Evolutionary conservation across 1,140 invertebrate genomes (phyloP).

Genomic region (Antheraea mylitta): DNA sequence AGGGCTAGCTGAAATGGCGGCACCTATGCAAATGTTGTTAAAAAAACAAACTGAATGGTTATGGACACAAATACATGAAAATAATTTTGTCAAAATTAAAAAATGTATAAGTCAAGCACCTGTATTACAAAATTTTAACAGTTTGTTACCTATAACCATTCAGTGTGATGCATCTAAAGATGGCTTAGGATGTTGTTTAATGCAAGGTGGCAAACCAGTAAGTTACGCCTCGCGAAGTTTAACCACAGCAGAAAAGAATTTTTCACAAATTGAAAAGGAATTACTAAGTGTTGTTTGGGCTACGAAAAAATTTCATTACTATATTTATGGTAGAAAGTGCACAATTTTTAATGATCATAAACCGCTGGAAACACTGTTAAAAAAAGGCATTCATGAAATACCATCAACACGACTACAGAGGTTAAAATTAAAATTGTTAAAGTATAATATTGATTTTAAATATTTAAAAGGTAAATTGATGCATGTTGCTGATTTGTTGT

Average conservation of each 20-base stretch:
- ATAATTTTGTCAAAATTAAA: too few relatives aligned
- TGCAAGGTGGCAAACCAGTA: too few relatives aligned
- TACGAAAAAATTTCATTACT: conserved; percentile 10
- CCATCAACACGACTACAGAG: conserved; percentile 53
- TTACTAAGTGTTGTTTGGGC: conserved; percentile 20
- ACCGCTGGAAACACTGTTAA: conserved; percentile 42
- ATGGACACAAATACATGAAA: too few relatives aligned
- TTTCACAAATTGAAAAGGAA: conserved; percentile 21
- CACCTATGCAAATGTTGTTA: too few relatives aligned
- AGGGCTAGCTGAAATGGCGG: conserved; percentile 5
- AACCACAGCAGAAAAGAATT: conserved; percentile 19
- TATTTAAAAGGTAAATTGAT: not conserved
- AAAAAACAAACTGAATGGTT: too few relatives aligned
- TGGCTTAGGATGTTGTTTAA: too few relatives aligned
- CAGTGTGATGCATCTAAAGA: too few relatives aligned
- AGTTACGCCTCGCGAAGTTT: too few relatives aligned
- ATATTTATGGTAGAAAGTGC: conserved; percentile 24
- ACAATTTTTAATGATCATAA: conserved; percentile 39
- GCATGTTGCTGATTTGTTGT: too few relatives aligned
- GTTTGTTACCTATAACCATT: not conserved
- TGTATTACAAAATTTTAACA: conserved; percentile 40
- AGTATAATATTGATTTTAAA: conserved; percentile 7
- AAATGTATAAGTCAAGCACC: too few relatives aligned
- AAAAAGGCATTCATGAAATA: conserved; percentile 30
- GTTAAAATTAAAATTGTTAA: conserved; percentile 51